phyloP scores from a whole-genome alignment of 1,140 invertebrate genomes.

The Pollicipes pollicipes region DNA sequence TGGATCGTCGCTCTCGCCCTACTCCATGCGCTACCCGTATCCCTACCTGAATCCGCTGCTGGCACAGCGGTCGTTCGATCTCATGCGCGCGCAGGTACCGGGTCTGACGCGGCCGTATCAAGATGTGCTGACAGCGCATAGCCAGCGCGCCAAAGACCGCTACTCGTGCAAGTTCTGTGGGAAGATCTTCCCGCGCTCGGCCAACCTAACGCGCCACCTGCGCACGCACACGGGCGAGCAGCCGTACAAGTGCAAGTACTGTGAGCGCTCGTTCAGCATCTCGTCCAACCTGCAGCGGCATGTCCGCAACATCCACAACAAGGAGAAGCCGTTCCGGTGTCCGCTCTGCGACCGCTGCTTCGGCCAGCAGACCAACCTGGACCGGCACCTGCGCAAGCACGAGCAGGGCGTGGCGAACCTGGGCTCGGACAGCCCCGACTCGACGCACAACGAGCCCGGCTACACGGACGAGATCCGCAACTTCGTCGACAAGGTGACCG shows the following conservation, averaged over 20 bases:
- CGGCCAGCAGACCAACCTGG: slow-evolving; percentile 95
- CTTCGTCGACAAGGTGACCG: slow-evolving; percentile 80
- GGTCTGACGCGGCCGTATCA: slow-evolving; percentile 16
- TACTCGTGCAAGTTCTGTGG: slow-evolving; percentile 98
- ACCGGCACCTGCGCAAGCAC: slow-evolving; percentile 93
- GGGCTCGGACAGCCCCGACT: slow-evolving; percentile 24
- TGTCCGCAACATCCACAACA: slow-evolving; percentile 98
- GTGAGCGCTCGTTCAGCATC: slow-evolving; percentile 95
- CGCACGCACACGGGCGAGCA: slow-evolving; percentile 97
- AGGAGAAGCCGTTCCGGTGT: slow-evolving; percentile 61
- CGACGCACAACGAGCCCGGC: slow-evolving; percentile 28
- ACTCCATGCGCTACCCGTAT: not conserved
- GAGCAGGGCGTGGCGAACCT: slow-evolving; percentile 33
- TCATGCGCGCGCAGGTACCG: slow-evolving; percentile 14
- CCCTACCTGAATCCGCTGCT: not conserved
- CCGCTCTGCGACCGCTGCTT: slow-evolving; percentile 61
- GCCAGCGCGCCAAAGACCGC: slow-evolving; percentile 42
- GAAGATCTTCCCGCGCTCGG: slow-evolving; percentile 92
- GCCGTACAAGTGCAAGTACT: slow-evolving; percentile 95
- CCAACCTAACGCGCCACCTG: slow-evolving; percentile 88
- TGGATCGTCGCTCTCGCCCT: not conserved
- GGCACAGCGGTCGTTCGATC: not conserved
- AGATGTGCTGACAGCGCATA: slow-evolving; percentile 12
- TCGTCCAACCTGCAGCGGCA: slow-evolving; percentile 96
- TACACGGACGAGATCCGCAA: slow-evolving; percentile 86